These are phyloP conservation scores for Salminus brasiliensis DNA, from an alignment of 2,113 vertebrate species.

Conservation along the genomic window DNA sequence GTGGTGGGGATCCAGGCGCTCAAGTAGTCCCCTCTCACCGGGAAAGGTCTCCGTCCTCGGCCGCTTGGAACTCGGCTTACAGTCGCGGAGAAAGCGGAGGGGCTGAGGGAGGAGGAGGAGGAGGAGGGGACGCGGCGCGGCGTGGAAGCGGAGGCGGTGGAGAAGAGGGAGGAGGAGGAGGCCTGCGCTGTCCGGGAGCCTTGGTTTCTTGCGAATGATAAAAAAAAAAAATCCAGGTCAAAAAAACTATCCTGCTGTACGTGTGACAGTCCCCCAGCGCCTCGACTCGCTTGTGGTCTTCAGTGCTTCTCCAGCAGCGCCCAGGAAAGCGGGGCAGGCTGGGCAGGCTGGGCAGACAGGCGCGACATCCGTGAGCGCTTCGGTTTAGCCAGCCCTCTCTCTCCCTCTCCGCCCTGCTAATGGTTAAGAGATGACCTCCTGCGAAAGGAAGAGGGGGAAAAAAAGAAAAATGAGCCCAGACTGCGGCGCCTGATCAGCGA, in stretches of 20 bases:
- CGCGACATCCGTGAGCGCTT: conserved; percentile 43
- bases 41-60: conserved; percentile 65
- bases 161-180: background rate
- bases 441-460: too few species aligned
- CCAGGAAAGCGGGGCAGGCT: conserved; percentile 42
- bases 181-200: conserved; percentile 33
- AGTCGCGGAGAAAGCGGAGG: conserved; percentile 62
- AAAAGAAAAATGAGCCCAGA: background rate
- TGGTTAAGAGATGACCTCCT: background rate
- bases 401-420: conserved; percentile 21
- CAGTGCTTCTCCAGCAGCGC: conserved; percentile 12
- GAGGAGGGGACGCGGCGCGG: background rate
- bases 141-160: conserved; percentile 4
- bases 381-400: background rate
- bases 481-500: background rate
- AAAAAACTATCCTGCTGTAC: conserved; percentile 20
- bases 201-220: conserved; percentile 42
- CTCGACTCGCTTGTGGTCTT: background rate
- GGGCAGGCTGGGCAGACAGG: conserved; percentile 39
- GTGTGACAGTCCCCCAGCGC: conserved; percentile 44
- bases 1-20: conserved; percentile 65
- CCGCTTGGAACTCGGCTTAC: conserved; percentile 55
- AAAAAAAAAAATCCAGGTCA: conserved; percentile 52
- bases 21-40: conserved; percentile 71
- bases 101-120: conserved; percentile 26